These are phyloP conservation scores for Corythucha ciliata DNA, from an alignment of 2,888 invertebrate genomes.

Conservation along the genomic window DNA sequence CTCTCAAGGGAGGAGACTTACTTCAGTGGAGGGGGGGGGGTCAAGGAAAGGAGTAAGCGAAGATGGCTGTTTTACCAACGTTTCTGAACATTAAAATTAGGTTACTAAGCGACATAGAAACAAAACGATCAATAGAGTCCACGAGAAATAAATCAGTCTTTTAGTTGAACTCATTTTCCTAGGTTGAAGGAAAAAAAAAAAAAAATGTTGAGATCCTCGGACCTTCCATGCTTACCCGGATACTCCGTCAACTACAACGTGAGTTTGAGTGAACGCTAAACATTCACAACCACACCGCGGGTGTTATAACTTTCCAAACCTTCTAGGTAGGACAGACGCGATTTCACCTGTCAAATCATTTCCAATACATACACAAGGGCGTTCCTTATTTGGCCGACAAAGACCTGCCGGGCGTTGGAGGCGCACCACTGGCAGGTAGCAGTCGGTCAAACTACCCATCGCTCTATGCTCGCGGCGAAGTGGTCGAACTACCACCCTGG, in stretches of 20 bases:
- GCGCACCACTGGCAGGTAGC: slow-evolving; percentile 46
- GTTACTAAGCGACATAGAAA: no score
- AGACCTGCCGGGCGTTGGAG: slow-evolving; percentile 51
- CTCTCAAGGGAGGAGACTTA: no score
- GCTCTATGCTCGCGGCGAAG: slow-evolving; percentile 63
- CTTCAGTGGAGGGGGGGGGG: no score
- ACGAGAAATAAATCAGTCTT: no score
- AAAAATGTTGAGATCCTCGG: slow-evolving; percentile 50
- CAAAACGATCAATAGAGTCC: no score
- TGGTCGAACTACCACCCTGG: slow-evolving; percentile 71
- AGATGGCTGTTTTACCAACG: no score
- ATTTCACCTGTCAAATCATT: slow-evolving; percentile 53
- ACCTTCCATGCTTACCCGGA: slow-evolving; percentile 65
- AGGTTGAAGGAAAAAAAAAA: slow-evolving; percentile 6
- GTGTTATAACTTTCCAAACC: slow-evolving; percentile 6
- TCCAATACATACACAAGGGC: slow-evolving; percentile 50
- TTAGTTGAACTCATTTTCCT: no score
- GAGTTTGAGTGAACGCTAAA: slow-evolving; percentile 9
- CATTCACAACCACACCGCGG: slow-evolving; percentile 2
- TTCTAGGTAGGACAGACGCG: slow-evolving; percentile 53
- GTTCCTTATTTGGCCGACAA: slow-evolving; percentile 55
- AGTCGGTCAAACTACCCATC: slow-evolving; percentile 53
- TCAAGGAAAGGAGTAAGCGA: no score
- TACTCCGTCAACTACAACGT: slow-evolving; percentile 43
- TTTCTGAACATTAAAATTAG: no score